These are phyloP conservation scores for Conus ventricosus DNA, from an alignment of 1,140 invertebrate genomes.

Conservation along the genomic window DNA sequence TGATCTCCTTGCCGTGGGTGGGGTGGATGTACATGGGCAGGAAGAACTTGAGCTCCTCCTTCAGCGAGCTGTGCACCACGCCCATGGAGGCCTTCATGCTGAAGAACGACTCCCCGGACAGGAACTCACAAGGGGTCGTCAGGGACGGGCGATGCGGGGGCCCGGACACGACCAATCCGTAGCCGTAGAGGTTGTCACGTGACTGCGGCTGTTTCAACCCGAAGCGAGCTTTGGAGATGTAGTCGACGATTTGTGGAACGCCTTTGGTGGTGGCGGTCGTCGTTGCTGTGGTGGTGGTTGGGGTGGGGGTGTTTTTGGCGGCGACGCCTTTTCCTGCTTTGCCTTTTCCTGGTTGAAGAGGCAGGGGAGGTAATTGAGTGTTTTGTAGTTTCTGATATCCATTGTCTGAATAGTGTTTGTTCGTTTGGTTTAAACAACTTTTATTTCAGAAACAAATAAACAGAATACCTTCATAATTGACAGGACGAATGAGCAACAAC, in stretches of 20 bases:
- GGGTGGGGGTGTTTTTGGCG: not conserved
- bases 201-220: constrained; percentile 50
- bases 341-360: not conserved
- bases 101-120: constrained; percentile 55
- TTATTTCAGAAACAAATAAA: no score
- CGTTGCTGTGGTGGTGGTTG: not conserved
- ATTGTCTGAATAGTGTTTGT: no score
- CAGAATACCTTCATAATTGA: no score
- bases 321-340: not conserved
- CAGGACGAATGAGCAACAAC: no score
- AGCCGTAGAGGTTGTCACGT: constrained; percentile 60
- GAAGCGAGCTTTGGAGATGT: constrained; percentile 63
- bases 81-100: constrained; percentile 60
- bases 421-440: no score
- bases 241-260: constrained; percentile 55
- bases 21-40: constrained; percentile 65
- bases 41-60: constrained; percentile 63
- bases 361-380: no score
- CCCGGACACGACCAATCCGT: constrained; percentile 63
- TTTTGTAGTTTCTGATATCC: no score
- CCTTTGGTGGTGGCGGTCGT: not conserved
- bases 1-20: constrained; percentile 54
- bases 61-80: constrained; percentile 62
- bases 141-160: constrained; percentile 56
- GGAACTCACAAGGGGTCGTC: constrained; percentile 64